Evolutionary conservation across 1,140 invertebrate species (phyloP), one percentile per base, ranked within the genome.

Genomic region (Pissodes strobi): DNA sequence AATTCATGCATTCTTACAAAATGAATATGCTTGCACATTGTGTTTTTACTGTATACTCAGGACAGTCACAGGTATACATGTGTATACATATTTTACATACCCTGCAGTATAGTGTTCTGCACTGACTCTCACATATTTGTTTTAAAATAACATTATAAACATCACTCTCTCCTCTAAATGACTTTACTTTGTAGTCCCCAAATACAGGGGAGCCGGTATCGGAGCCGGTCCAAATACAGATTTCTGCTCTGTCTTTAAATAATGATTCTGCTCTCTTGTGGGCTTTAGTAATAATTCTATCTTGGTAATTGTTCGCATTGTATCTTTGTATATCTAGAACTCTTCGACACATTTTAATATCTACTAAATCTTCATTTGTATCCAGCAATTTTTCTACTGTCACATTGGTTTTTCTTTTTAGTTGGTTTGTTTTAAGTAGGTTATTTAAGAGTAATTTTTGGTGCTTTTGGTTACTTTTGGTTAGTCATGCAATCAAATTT

Each of bases 71-170:
- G 19, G 22, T 38, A 45, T 67, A 67, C 1, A 61, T 18, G 55
- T 68, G 66, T 1, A 68, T n/a, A n/a, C n/a, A n/a, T n/a, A n/a
- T n/a, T n/a, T n/a, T 48, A 51, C 56, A 68, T 18, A 68, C 56
- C 41, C 30, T 53, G 51, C 67, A 65, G 45, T 25, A 68, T 25
- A 45, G 43, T 41, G 34, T 48, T 57, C 46, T 59, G 45, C 62
- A 68, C 15, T 66, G 51, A 8, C n/a, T 43, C 12, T 68, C 49
- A 43, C 67, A 65, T 5, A 68, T 12, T 51, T 66, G 18, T 5
- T 68, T 55, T 17, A 23, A 39, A 15, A 8, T 1, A 23, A 62
- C 48, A 10, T 39, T 59, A 59, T 65, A 59, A 49, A 51, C 48
- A 10, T 38, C 17, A 18, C n/a, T n/a, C n/a, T 48, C 22, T 30